phyloP scores from a whole-genome alignment of 2,888 invertebrate genomes.

The Tiliacea citrago region DNA sequence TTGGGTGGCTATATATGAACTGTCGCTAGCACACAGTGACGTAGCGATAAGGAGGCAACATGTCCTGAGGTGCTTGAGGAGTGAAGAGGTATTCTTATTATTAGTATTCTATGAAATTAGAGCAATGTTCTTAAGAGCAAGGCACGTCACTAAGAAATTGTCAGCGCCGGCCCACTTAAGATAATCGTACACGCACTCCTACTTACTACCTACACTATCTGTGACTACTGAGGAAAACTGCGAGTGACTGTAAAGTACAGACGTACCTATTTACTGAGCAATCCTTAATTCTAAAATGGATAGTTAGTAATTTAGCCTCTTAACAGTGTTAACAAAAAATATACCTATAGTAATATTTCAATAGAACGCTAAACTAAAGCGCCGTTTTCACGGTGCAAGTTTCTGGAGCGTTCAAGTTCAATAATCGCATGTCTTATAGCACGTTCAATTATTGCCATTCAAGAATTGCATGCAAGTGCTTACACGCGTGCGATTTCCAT shows the following conservation, averaged over 20 bases:
- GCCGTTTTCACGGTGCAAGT: too few relatives aligned
- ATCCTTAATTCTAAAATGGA: background rate
- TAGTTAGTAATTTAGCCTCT: background rate
- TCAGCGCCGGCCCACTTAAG: constrained; percentile 39
- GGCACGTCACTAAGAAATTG: constrained; percentile 21
- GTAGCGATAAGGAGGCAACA: too few relatives aligned
- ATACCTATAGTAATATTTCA: background rate
- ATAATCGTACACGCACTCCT: constrained; percentile 27
- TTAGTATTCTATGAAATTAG: constrained; percentile 30
- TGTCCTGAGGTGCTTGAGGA: too few relatives aligned
- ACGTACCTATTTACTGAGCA: background rate
- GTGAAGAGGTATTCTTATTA: too few relatives aligned
- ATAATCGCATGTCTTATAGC: too few relatives aligned
- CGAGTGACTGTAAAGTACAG: constrained; percentile 19
- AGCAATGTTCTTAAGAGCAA: constrained; percentile 28
- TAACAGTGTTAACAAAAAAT: background rate
- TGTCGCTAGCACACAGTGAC: too few relatives aligned
- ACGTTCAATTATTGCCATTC: too few relatives aligned
- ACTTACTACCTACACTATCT: constrained; percentile 11
- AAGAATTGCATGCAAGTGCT: too few relatives aligned
- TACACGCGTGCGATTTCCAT: too few relatives aligned
- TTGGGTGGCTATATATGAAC: too few relatives aligned
- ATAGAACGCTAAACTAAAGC: background rate
- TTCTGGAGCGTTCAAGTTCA: too few relatives aligned
- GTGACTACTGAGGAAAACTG: constrained; percentile 24